Evolutionary conservation across 1,140 invertebrate genomes (phyloP).

Genomic region (Solenopsis fugax): DNA sequence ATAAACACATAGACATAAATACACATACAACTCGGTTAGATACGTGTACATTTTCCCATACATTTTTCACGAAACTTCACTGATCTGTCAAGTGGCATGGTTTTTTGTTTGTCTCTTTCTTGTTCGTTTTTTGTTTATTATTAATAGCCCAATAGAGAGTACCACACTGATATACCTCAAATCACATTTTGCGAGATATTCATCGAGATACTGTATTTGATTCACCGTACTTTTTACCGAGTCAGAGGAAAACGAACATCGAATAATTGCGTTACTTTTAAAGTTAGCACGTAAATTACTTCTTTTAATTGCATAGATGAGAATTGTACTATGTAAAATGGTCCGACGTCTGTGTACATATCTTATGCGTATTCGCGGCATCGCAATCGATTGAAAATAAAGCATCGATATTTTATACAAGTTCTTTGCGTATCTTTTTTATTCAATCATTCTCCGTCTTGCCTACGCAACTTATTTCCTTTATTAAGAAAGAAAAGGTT

Average conservation of each 20-base stretch:
- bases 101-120: conserved; percentile 43
- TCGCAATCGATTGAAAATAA: conserved; percentile 83
- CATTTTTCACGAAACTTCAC: conserved; percentile 55
- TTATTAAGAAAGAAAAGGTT: neutral
- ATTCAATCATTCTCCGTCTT: neutral
- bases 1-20: conserved; percentile 33
- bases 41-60: conserved; percentile 14
- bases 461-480: neutral
- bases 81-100: neutral
- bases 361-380: conserved; percentile 72
- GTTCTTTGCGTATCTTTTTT: conserved; percentile 13
- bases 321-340: conserved; percentile 79
- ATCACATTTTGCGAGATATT: conserved; percentile 69
- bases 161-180: conserved; percentile 83
- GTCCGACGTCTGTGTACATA: conserved; percentile 78
- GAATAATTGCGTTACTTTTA: conserved; percentile 74
- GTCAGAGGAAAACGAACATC: conserved; percentile 61
- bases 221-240: conserved; percentile 70
- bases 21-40: conserved; percentile 25
- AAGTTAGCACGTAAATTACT: conserved; percentile 75
- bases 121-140: conserved; percentile 29
- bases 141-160: conserved; percentile 75
- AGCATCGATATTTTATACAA: conserved; percentile 85
- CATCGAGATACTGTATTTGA: conserved; percentile 45
- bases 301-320: conserved; percentile 77